Base-by-base conservation (phyloP, 1,140 invertebrate genomes). In the Solen grandis region DNA sequence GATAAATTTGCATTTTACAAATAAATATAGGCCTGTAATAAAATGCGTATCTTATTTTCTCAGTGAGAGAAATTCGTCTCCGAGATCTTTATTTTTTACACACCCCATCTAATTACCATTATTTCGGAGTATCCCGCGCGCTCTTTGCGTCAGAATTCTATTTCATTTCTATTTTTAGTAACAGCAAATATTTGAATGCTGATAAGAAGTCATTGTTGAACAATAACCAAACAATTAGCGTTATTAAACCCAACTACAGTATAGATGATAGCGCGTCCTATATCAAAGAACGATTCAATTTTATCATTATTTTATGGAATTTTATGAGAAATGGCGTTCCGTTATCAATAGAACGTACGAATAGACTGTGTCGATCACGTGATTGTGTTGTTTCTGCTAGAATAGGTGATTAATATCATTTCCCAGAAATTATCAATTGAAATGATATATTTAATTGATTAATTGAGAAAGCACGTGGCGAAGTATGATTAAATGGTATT, bases 171-270 rank as follows among this genome's bases (percentile, higher is more conserved):
- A 78, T 65, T 78, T 78, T 57, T 78, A 78, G 75, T 57, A 68
- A 68, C 50, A 41, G 55, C 75, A 78, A 78, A 69, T 55, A 69
- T 68, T 59, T 41, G 63, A 36, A 36, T 69, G 65, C 38, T 60
- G 75, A 78, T 78, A 78, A 68, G 63, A 38, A 8, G n/a, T 35
- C 16, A 31, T 22, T n/a, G 70, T 8, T 16, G n/a, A 31, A 78
- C 75, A 78, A 78, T 68, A 78, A 66, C 63, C 57, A 68, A 69
- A 78, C 75, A 78, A 78, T 78, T 78, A 78, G 54, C 55, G 75
- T 78, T 78, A 78, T 78, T 78, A 78, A 68, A 78, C 59, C 63
- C 33, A 66, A 19, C 25, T 31, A 27, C 1, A 35, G 25, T n/a
- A 19, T 33, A 35, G 19, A 19, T n/a, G 27, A 66, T 33, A 27